A percentile compares a stretch with the other conserved stretches of the same genome.
Conservation (phyloP, 2,113 vertebrate genomes). For the Picathartes gymnocephalus region DNA sequence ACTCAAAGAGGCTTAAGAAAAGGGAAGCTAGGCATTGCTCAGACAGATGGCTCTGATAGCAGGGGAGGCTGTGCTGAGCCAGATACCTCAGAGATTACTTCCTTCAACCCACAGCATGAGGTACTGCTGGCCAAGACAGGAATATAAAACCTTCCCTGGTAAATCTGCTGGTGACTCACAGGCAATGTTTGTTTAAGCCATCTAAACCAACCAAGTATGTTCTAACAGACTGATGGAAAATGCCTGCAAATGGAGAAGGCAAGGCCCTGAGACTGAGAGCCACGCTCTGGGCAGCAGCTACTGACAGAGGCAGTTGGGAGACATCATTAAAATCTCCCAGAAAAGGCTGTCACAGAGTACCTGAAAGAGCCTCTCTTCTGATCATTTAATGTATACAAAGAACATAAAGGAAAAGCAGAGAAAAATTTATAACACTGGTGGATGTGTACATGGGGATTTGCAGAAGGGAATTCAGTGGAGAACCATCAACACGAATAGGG, state of each 20-base stretch:
- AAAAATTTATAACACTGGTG: neutral
- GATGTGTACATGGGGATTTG: fast-evolving
- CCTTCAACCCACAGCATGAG: conserved; percentile 12
- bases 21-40: neutral
- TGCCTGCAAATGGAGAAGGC: neutral
- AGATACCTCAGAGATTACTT: neutral
- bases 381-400: neutral
- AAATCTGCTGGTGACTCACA: neutral
- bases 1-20: neutral
- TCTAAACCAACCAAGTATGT: neutral
- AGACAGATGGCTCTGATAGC: conserved; percentile 44
- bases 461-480: neutral
- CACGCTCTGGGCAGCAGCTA: neutral
- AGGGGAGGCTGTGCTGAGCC: conserved; percentile 23
- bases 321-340: neutral
- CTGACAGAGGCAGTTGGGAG: neutral
- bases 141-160: neutral
- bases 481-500: neutral
- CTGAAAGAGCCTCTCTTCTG: neutral
- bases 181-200: neutral
- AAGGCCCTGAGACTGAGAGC: neutral
- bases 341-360: neutral
- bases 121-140: neutral
- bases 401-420: neutral
- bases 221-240: neutral